Evolutionary conservation across 1,140 invertebrate genomes (phyloP).

Genomic region (Drosophila kepulauana): DNA sequence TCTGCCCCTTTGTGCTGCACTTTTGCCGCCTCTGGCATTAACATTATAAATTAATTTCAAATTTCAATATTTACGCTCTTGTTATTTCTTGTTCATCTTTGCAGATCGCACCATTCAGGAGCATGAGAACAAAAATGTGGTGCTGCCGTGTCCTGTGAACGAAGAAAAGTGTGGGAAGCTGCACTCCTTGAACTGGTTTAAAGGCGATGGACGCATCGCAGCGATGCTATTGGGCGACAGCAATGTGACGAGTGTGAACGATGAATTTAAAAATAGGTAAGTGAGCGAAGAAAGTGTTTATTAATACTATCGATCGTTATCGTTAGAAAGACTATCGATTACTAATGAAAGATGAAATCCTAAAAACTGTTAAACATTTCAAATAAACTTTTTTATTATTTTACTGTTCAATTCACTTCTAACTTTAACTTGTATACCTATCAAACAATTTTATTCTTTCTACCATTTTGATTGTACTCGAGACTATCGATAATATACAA

Average conservation of each 20-base stretch:
- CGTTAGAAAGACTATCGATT: too few relatives aligned
- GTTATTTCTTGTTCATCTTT: conserved; percentile 36
- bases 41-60: conserved; percentile 33
- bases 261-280: conserved; percentile 91
- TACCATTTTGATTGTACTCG: too few relatives aligned
- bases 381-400: too few relatives aligned
- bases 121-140: conserved; percentile 88
- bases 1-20: conserved; percentile 32
- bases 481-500: too few relatives aligned
- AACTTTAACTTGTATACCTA: too few relatives aligned
- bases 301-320: background rate
- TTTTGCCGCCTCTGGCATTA: conserved; percentile 44
- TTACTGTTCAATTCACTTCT: too few relatives aligned
- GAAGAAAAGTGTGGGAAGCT: conserved; percentile 91
- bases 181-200: conserved; percentile 96
- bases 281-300: conserved; percentile 40
- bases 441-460: too few relatives aligned
- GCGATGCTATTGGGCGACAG: conserved; percentile 91
- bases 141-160: conserved; percentile 91
- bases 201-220: conserved; percentile 91
- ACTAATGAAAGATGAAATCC: too few relatives aligned
- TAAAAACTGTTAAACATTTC: too few relatives aligned
- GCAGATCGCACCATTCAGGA: conserved; percentile 75
- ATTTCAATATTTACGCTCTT: conserved; percentile 21
- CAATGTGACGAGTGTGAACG: conserved; percentile 87